Percentiles rank a stretch among this genome's conserved stretches.
Evolutionary conservation across 2,888 invertebrate species (phyloP).

Genomic region (Parochlus steinenii): DNA sequence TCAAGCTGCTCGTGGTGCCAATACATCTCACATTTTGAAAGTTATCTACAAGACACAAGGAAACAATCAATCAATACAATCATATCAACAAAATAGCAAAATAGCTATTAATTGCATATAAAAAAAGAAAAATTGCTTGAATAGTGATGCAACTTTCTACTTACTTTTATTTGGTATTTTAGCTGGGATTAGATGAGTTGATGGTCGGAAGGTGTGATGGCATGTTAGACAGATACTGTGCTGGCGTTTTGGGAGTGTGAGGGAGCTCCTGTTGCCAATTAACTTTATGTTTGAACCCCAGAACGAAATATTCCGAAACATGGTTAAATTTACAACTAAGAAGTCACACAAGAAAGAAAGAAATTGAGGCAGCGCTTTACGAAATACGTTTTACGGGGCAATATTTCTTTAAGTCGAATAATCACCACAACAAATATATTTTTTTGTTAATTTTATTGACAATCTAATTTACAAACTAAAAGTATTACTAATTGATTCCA

Average conservation of each 20-base stretch:
- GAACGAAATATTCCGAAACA: no score
- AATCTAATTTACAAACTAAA: background rate
- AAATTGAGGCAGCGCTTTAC: no score
- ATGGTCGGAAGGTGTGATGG: slow-evolving; percentile 11
- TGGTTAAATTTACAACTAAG: background rate
- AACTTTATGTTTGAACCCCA: slow-evolving; percentile 18
- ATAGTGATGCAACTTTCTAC: slow-evolving; percentile 16
- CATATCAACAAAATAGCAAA: slow-evolving; percentile 2
- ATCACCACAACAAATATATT: background rate
- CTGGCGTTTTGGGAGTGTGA: slow-evolving; percentile 15
- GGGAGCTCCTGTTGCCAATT: slow-evolving; percentile 17
- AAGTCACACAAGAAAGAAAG: no score
- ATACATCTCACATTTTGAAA: slow-evolving; percentile 25
- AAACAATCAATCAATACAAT: background rate
- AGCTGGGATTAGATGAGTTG: slow-evolving; percentile 9
- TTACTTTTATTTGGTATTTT: slow-evolving; percentile 13
- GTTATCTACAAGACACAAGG: slow-evolving; percentile 1
- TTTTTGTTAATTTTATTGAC: background rate
- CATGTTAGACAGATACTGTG: slow-evolving; percentile 15
- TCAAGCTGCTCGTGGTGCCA: slow-evolving; percentile 37
- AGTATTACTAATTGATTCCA: slow-evolving; percentile 29
- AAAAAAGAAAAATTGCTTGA: no score
- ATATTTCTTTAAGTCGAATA: background rate
- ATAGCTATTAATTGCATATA: no score
- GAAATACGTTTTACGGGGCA: background rate